phyloP scores from a whole-genome alignment of 2,113 vertebrate species.

The Anthoscopus minutus region DNA sequence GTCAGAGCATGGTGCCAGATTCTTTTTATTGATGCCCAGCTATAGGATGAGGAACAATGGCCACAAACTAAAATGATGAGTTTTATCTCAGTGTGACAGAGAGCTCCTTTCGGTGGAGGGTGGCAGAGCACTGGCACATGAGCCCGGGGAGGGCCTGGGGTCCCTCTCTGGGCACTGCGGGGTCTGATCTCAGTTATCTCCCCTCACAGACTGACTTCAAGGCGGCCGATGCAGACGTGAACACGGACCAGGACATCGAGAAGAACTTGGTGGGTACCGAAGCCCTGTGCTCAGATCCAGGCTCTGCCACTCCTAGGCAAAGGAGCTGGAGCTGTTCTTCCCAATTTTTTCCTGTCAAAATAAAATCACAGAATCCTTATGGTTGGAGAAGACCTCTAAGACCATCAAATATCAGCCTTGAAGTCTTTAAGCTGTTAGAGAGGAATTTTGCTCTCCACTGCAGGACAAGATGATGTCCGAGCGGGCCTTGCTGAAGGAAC shows the following conservation, averaged over 20 bases:
- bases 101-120: neutral
- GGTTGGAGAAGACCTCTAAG: neutral
- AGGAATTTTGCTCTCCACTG: neutral
- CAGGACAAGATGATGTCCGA: constrained; percentile 77
- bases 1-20: neutral
- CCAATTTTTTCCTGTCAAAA: neutral
- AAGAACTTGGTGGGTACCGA: constrained; percentile 70
- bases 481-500: constrained; percentile 74
- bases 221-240: constrained; percentile 55
- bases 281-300: fast-evolving
- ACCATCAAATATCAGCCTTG: too few species aligned
- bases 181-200: neutral
- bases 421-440: neutral
- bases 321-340: neutral
- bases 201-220: constrained; percentile 74
- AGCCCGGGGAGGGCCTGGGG: neutral
- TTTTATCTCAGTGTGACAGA: neutral
- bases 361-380: neutral
- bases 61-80: neutral
- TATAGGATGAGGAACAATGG: neutral
- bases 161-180: neutral
- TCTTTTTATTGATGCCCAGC: neutral
- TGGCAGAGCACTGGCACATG: neutral
- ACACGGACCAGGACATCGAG: constrained; percentile 77
- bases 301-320: fast-evolving